Percentiles rank a stretch among this genome's conserved stretches.
Conservation (phyloP, 2,797 vertebrate genomes). For the Sebastes kiyomatsui region DNA sequence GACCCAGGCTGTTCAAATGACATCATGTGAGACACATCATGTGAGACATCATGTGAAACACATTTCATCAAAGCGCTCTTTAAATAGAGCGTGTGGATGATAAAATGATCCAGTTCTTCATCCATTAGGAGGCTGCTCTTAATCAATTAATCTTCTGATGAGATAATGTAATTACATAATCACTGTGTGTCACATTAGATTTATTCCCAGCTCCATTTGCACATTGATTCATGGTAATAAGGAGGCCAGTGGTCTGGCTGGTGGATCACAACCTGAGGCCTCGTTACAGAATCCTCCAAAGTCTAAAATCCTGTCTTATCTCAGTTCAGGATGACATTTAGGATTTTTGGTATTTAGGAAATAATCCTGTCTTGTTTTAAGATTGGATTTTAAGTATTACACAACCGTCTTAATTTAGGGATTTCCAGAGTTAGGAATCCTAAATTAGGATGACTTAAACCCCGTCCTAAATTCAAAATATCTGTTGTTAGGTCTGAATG, state of each 20-base stretch:
- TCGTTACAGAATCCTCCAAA: neutral
- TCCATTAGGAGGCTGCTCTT: neutral
- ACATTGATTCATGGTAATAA: neutral
- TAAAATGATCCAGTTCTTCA: neutral
- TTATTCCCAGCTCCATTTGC: neutral
- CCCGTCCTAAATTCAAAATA: neutral
- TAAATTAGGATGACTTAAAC: neutral
- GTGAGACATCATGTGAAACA: neutral
- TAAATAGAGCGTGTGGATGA: neutral
- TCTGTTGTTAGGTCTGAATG: neutral
- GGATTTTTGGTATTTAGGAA: neutral
- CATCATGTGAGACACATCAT: neutral
- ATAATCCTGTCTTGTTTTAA: neutral
- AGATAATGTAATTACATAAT: constrained; percentile 36
- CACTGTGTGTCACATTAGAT: neutral
- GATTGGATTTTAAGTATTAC: neutral
- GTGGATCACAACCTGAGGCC: neutral
- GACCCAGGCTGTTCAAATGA: neutral
- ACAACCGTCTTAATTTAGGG: neutral
- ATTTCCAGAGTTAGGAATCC: neutral
- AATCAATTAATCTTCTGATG: constrained; percentile 16
- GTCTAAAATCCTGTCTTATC: neutral
- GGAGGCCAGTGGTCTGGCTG: neutral
- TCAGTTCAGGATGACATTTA: neutral
- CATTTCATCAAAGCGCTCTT: neutral